These are phyloP conservation scores for Drosophila lini DNA, from an alignment of 1,140 invertebrate genomes.

Conservation along the genomic window DNA sequence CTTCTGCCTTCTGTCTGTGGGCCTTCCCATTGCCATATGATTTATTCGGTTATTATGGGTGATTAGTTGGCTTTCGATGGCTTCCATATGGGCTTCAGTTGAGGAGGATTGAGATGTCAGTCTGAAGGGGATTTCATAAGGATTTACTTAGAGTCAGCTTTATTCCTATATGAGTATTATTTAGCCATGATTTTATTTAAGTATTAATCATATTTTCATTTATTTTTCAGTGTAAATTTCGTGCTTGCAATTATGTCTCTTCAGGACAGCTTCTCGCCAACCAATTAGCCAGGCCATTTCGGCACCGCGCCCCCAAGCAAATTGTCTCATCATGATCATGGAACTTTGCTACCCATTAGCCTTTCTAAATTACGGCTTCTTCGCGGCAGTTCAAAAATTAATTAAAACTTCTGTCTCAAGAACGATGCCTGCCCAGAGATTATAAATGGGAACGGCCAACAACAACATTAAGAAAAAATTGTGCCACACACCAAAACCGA, in stretches of 20 bases:
- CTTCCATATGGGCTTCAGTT: constrained; percentile 8
- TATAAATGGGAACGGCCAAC: constrained; percentile 33
- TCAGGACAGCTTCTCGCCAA: neutral
- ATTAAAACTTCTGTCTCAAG: constrained; percentile 65
- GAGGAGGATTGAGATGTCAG: constrained; percentile 26
- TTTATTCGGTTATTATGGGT: constrained; percentile 45
- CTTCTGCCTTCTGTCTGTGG: constrained; percentile 28
- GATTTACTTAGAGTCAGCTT: too few relatives aligned
- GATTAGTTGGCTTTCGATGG: constrained; percentile 28
- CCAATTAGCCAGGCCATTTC: constrained; percentile 23
- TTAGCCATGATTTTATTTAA: neutral
- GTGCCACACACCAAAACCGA: constrained; percentile 48
- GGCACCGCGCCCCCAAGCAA: constrained; percentile 4
- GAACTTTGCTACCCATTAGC: constrained; percentile 51
- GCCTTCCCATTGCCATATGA: constrained; percentile 30
- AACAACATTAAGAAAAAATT: constrained; percentile 16
- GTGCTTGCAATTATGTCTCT: constrained; percentile 6
- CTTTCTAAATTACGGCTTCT: constrained; percentile 36
- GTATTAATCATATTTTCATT: neutral
- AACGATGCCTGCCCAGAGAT: constrained; percentile 49
- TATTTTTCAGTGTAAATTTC: neutral
- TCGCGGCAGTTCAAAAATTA: constrained; percentile 48
- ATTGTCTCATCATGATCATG: constrained; percentile 58
- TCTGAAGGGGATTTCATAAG: neutral
- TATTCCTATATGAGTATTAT: neutral